Base-by-base conservation (phyloP, 2,888 invertebrate genomes). In the Pachliopta kotzebuea region DNA sequence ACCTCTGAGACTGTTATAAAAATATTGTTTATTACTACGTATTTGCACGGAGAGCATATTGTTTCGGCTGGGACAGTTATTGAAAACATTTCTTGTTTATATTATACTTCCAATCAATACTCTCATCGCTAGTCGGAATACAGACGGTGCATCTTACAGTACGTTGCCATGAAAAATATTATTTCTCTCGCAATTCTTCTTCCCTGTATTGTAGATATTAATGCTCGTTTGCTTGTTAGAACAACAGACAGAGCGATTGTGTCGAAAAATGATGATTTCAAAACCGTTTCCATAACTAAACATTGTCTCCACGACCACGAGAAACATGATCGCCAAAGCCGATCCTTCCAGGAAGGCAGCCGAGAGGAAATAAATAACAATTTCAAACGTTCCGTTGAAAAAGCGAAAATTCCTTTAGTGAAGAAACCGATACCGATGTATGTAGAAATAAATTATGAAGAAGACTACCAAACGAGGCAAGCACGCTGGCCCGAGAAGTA, bases 381-480 rank as follows among this genome's bases (percentile, higher is more conserved):
- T 21, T 26, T 54, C 20, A 66, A 68, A 60, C 61, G 56, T 18
- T 63, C 57, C 23, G 49, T 59, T 18, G 63, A 65, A 17, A 62
- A 65, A 57, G 59, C 62, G 18, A 72, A 73, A 65, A 52, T 60
- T 54, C 70, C 72, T 4, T 74, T 85, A 21, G 78, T 87, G 1
- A 87, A 84, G 60, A 86, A 85, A 75, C 87, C 88, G 0, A 84
- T 88, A 69, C 85, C 88, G 0, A 88, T 85, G 72, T 88, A 78
- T 62, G 79, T 76, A 17, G 86, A 86, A 17, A 67, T 77, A 2
- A 83, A 85, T 18, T 79, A 84, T 62, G 83, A 85, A 9, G 84
- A 84, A 21, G 84, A 88, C 62, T 86, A 86, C 68, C 83, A 85
- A 73, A 71, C 71, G 23, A 81, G 79, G 68, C 62, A 78, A 9